phyloP scores from a whole-genome alignment of 2,888 invertebrate genomes.

The Busseola fusca region DNA sequence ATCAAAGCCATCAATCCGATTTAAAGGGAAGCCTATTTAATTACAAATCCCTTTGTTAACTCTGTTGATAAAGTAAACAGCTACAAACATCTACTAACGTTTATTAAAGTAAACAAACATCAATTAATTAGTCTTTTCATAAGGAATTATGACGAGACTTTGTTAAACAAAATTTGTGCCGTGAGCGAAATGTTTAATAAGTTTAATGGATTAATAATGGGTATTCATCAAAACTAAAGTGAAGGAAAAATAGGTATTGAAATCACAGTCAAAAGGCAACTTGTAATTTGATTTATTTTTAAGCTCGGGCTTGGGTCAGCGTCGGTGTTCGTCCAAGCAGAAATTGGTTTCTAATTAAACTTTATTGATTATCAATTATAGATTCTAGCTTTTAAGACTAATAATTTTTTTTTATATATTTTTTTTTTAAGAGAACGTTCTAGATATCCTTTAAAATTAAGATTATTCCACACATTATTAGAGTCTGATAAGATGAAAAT shows the following conservation, averaged over 20 bases:
- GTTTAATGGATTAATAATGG: constrained; percentile 37
- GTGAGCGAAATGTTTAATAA: constrained; percentile 37
- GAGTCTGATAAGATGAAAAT: not conserved
- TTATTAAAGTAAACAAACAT: constrained; percentile 44
- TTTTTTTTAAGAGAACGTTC: not conserved
- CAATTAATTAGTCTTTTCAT: constrained; percentile 69
- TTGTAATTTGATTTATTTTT: constrained; percentile 32
- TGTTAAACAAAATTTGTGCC: constrained; percentile 46
- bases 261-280: constrained; percentile 7
- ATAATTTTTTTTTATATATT: not conserved
- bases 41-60: constrained; percentile 23
- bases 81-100: constrained; percentile 23
- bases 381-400: not conserved
- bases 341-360: constrained; percentile 6
- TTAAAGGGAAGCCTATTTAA: constrained; percentile 5
- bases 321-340: not conserved
- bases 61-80: constrained; percentile 12
- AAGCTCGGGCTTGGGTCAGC: not conserved
- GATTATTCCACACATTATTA: no score
- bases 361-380: constrained; percentile 9
- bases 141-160: constrained; percentile 68
- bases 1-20: not conserved
- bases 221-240: constrained; percentile 35
- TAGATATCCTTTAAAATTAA: not conserved
- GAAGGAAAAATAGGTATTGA: constrained; percentile 16